These are phyloP conservation scores for Microctonus hyperodae DNA, from an alignment of 2,888 invertebrate species.

Conservation along the genomic window DNA sequence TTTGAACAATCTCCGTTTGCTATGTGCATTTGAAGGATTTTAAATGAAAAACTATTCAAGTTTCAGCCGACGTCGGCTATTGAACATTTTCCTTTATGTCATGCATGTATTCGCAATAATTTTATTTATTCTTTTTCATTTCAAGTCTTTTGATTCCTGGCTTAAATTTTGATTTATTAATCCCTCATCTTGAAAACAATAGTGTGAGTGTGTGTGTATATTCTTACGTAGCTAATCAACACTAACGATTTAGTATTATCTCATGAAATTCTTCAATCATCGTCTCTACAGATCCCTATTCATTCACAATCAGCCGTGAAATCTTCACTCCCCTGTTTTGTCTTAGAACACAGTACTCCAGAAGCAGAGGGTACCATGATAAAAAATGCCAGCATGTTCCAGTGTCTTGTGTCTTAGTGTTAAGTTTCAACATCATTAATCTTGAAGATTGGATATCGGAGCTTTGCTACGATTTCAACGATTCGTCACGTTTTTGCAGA, in stretches of 20 bases:
- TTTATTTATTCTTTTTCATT: no score
- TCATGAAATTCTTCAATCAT: neutral
- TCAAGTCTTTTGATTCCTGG: no score
- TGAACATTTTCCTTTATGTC: neutral
- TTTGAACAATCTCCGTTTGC: constrained; percentile 4
- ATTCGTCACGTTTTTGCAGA: constrained; percentile 11
- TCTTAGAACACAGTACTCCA: neutral
- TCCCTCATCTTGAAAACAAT: no score
- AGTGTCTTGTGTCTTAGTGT: constrained; percentile 8
- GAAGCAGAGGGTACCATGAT: neutral
- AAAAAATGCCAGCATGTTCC: constrained; percentile 13
- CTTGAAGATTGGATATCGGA: constrained; percentile 25
- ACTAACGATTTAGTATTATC: neutral
- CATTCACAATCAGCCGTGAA: constrained; percentile 8
- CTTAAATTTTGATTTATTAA: neutral
- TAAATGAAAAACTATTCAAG: neutral
- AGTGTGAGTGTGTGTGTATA: no score
- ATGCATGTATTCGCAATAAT: neutral
- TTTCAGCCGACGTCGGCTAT: neutral
- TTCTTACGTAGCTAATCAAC: neutral
- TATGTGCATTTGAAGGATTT: neutral
- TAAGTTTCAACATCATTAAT: constrained; percentile 25
- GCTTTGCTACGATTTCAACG: constrained; percentile 20
- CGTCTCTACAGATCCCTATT: constrained; percentile 7
- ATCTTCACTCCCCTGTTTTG: neutral